A percentile compares a stretch with the other conserved stretches of the same genome.
Evolutionary conservation across 2,888 invertebrate species (phyloP).

Genomic region (Macropis europaea): DNA sequence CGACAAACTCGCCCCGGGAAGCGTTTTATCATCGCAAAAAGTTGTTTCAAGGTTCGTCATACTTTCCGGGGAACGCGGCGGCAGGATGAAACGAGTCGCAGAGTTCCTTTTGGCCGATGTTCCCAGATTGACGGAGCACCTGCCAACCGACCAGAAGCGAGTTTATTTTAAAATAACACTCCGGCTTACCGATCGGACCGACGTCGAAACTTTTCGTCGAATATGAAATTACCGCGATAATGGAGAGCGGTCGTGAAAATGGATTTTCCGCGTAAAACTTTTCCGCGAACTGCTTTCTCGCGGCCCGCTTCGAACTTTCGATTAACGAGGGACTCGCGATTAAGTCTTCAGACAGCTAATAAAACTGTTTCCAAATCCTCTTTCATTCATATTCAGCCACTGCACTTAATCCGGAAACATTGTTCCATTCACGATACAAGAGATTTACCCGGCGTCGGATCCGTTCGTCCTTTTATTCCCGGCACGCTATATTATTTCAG

Average conservation of each 20-base stretch:
- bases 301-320: background rate
- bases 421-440: too few relatives aligned
- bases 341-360: background rate
- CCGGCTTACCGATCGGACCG: conserved; percentile 16
- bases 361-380: too few relatives aligned
- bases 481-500: too few relatives aligned
- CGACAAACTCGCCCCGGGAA: conserved; percentile 28
- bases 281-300: background rate
- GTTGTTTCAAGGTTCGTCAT: conserved; percentile 65
- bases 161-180: conserved; percentile 47
- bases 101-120: conserved; percentile 7
- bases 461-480: too few relatives aligned
- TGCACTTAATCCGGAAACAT: too few relatives aligned
- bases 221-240: conserved; percentile 31
- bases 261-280: background rate
- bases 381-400: too few relatives aligned
- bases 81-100: conserved; percentile 51
- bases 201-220: conserved; percentile 11
- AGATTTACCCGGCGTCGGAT: too few relatives aligned
- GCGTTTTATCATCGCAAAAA: conserved; percentile 58
- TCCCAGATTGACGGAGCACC: conserved; percentile 47
- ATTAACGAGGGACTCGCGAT: background rate
- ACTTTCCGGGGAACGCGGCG: conserved; percentile 40
- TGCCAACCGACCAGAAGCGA: conserved; percentile 29
- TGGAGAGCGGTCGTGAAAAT: conserved; percentile 6